Evolutionary conservation across 1,140 invertebrate genomes (phyloP), one percentile per base, ranked within the genome.

Genomic region (Scaptodrosophila lebanonensis): DNA sequence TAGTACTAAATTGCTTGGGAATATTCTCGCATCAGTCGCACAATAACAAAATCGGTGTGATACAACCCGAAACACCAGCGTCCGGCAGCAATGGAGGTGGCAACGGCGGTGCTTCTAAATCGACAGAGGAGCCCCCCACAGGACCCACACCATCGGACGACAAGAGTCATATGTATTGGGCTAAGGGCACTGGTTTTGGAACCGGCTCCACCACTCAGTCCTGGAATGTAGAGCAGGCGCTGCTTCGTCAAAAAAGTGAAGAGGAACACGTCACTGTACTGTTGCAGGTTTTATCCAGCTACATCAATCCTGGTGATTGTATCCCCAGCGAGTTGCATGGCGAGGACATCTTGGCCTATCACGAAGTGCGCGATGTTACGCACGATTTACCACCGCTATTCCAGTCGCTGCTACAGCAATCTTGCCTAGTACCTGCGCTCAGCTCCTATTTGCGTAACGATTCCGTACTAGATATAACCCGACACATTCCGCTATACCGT

Each of bases 151-250:
- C 88, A 44, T 86, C 86, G 16, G 92, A 94, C 70, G 93, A 95
- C 51, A 95, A 95, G 65, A 92, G 92, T 1, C 95, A 97, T 77
- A 88, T 95, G 56, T 98, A 97, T 87, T 98, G 96, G 96, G 97
- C 96, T 0, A 98, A 98, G 83, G 94, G 93, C 4, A 97, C 96
- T 1, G 97, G 97, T 2, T 99, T 97, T 87, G 97, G 97, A 8
- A 97, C 96, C 0, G 97, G 97, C 1, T 97, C 95, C 1, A 98
- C 95, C 1, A 93, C 95, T 48, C 96, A 97, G 75, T 95, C 94
- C 18, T 98, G 97, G 97, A 97, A 98, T 87, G 95, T 98, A 6
- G 96, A 98, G 75, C 94, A 97, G 75, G 95, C 95, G 16, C 86
- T 98, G n/a, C 85, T 95, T 39, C 89, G 95, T 7, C 95, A 97